Percentiles rank a stretch among this genome's conserved stretches.
Conservation (phyloP, 2,888 invertebrate species). For the Epistrophe grossulariae region DNA sequence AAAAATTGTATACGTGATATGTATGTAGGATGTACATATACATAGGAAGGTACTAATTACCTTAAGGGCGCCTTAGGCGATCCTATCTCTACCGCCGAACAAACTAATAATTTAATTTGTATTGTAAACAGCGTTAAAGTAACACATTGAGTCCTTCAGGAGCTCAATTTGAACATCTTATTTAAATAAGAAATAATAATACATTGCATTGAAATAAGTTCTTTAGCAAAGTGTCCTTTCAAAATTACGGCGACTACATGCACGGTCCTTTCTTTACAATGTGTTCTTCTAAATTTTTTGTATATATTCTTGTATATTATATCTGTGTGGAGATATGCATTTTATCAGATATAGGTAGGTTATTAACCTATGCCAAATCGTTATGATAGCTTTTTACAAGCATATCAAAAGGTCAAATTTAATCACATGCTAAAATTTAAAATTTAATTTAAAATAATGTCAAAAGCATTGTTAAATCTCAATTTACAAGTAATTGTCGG, state of each 20-base stretch:
- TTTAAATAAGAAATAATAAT: too few relatives aligned
- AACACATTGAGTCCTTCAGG: too few relatives aligned
- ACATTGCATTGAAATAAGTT: neutral
- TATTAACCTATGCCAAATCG: neutral
- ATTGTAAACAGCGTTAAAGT: too few relatives aligned
- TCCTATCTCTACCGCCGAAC: too few relatives aligned
- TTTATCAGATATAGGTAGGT: neutral
- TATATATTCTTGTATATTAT: neutral
- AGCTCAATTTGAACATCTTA: too few relatives aligned
- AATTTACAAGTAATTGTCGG: constrained; percentile 17
- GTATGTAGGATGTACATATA: too few relatives aligned
- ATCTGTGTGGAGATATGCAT: neutral
- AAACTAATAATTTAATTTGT: too few relatives aligned
- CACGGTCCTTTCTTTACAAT: neutral
- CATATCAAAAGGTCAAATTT: constrained; percentile 26
- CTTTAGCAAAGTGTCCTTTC: neutral
- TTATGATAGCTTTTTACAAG: neutral
- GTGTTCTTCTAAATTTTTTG: neutral
- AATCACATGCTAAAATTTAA: constrained; percentile 24
- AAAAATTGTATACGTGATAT: too few relatives aligned
- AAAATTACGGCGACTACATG: too few relatives aligned
- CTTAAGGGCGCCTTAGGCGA: too few relatives aligned
- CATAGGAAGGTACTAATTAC: too few relatives aligned
- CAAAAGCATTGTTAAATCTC: constrained; percentile 38
- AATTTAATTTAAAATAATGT: constrained; percentile 36